phyloP scores from a whole-genome alignment of 2,888 invertebrate genomes.

The Salticus scenicus region DNA sequence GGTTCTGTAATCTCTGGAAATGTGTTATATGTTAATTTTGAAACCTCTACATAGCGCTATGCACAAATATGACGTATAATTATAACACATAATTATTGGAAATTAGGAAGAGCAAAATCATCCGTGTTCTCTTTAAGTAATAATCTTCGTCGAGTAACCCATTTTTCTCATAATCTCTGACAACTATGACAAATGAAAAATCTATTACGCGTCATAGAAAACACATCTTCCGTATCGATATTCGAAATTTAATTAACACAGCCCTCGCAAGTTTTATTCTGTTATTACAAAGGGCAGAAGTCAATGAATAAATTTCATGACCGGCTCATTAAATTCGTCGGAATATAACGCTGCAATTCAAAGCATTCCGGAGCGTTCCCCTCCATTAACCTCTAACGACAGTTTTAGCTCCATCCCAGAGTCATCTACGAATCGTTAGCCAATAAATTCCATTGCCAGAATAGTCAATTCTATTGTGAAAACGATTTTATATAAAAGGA shows the following conservation, averaged over 20 bases:
- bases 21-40: no score
- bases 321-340: not conserved
- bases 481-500: not conserved
- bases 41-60: no score
- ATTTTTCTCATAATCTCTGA: no score
- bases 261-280: not conserved
- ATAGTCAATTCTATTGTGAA: not conserved
- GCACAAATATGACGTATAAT: no score
- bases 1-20: no score
- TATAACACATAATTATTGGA: no score
- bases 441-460: not conserved
- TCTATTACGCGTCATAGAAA: no score
- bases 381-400: not conserved
- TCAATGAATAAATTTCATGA: not conserved
- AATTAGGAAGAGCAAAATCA: no score
- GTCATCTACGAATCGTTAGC: constrained; percentile 1
- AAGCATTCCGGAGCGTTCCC: not conserved
- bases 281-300: not conserved
- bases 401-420: not conserved
- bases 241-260: not conserved
- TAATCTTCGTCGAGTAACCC: no score
- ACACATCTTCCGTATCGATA: no score
- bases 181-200: no score
- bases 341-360: not conserved
- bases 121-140: no score